Evolutionary conservation across 2,888 invertebrate species (phyloP).

Genomic region (Lasioglossum figueresi): DNA sequence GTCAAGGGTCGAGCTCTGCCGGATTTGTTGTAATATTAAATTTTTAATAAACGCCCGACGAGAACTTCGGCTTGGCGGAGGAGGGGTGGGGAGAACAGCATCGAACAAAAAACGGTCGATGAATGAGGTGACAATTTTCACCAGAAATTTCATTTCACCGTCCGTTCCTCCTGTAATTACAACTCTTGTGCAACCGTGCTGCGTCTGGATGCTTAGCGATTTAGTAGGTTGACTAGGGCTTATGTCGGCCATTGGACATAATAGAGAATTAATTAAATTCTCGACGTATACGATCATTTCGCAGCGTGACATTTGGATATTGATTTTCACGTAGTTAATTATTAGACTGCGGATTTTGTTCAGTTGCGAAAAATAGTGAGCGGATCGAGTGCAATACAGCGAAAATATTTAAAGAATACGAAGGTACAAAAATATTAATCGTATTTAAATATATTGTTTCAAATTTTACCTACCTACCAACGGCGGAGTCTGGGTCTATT

Average conservation of each 20-base stretch:
- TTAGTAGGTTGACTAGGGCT: slow-evolving; percentile 53
- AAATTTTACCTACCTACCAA: background rate
- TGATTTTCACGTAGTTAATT: background rate
- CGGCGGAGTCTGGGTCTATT: no score
- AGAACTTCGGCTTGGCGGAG: background rate
- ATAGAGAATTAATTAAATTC: background rate
- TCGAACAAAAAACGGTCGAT: slow-evolving; percentile 8
- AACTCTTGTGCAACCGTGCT: slow-evolving; percentile 68
- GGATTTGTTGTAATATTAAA: slow-evolving; percentile 56
- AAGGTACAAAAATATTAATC: background rate
- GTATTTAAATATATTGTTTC: background rate
- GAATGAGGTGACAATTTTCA: slow-evolving; percentile 14
- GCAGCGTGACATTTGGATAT: background rate
- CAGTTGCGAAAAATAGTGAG: background rate
- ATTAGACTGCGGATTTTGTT: background rate
- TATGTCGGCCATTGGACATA: background rate
- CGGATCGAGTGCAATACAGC: background rate
- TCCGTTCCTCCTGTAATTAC: slow-evolving; percentile 66
- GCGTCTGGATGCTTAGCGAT: slow-evolving; percentile 70
- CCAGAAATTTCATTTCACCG: slow-evolving; percentile 58
- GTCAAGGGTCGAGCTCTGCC: background rate
- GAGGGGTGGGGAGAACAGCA: background rate
- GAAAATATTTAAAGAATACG: background rate
- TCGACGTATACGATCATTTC: background rate
- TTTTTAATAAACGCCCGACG: slow-evolving; percentile 44